These are phyloP conservation scores for Ceratina calcarata DNA, from an alignment of 1,140 invertebrate species.

Conservation along the genomic window DNA sequence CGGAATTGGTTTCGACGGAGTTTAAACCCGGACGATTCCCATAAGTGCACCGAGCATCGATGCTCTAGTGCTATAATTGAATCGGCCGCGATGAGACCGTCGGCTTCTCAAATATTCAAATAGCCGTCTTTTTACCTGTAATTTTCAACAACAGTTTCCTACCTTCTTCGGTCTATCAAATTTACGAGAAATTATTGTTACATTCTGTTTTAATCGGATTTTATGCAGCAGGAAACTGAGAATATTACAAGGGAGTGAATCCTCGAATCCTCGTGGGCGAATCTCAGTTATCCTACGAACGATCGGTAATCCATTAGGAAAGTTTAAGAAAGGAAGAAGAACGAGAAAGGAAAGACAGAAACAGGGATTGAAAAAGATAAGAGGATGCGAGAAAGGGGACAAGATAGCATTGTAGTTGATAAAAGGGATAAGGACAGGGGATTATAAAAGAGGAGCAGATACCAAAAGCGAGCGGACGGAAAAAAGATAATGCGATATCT, in stretches of 20 bases:
- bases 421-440: conserved; percentile 11
- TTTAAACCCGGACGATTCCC: conserved; percentile 12
- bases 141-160: too few species aligned
- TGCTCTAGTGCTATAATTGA: conserved; percentile 11
- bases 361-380: background rate
- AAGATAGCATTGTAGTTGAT: conserved; percentile 26
- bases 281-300: background rate
- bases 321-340: background rate
- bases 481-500: background rate
- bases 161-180: too few species aligned
- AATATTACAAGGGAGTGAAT: background rate
- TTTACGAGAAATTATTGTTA: too few species aligned
- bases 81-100: background rate
- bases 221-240: background rate
- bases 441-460: background rate
- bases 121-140: too few species aligned
- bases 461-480: background rate
- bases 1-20: conserved; percentile 26
- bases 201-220: background rate
- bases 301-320: conserved; percentile 26
- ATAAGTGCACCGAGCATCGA: conserved; percentile 28
- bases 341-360: background rate
- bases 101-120: background rate
- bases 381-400: background rate
- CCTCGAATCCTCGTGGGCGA: background rate